A percentile compares a stretch with the other conserved stretches of the same genome.
These are phyloP conservation scores for Drosophila quasianomalipes DNA, from an alignment of 2,888 invertebrate genomes.

Conservation along the genomic window DNA sequence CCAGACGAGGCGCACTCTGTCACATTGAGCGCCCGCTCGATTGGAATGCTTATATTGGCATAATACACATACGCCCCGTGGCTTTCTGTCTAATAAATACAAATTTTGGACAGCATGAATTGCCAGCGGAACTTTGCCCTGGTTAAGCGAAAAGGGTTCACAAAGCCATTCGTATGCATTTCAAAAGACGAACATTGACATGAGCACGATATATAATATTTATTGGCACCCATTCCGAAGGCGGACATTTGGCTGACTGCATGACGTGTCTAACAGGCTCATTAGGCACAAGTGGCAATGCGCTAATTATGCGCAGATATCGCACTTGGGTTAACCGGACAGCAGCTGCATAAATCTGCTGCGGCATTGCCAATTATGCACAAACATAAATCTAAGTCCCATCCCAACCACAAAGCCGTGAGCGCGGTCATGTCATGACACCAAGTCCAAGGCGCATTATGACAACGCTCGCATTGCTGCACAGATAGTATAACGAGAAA, in stretches of 20 bases:
- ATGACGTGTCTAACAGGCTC: slow-evolving; percentile 82
- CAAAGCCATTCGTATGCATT: slow-evolving; percentile 23
- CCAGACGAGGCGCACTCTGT: slow-evolving; percentile 54
- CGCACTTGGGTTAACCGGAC: slow-evolving; percentile 46
- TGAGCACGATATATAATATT: slow-evolving; percentile 64
- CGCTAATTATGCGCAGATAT: slow-evolving; percentile 81
- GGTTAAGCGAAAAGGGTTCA: slow-evolving; percentile 2
- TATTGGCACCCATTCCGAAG: slow-evolving; percentile 61
- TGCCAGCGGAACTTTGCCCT: slow-evolving; percentile 44
- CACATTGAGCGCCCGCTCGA: slow-evolving; percentile 56
- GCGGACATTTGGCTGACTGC: slow-evolving; percentile 32
- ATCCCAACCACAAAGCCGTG: slow-evolving; percentile 6
- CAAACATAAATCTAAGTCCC: slow-evolving; percentile 73
- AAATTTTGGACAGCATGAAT: slow-evolving; percentile 75
- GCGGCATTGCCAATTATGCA: slow-evolving; percentile 77
- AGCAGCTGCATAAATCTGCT: slow-evolving; percentile 53
- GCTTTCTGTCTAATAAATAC: slow-evolving; percentile 77
- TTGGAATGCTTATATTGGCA: slow-evolving; percentile 66
- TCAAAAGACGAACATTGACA: slow-evolving; percentile 3
- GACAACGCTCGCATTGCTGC: slow-evolving; percentile 49
- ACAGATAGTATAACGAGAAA: slow-evolving; percentile 15
- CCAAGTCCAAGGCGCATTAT: slow-evolving; percentile 73
- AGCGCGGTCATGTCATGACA: slow-evolving; percentile 45
- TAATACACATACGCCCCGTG: slow-evolving; percentile 81
- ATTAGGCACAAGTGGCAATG: slow-evolving; percentile 84